Conservation (phyloP, 2,113 vertebrate species). For the Australoheros scitulus region DNA sequence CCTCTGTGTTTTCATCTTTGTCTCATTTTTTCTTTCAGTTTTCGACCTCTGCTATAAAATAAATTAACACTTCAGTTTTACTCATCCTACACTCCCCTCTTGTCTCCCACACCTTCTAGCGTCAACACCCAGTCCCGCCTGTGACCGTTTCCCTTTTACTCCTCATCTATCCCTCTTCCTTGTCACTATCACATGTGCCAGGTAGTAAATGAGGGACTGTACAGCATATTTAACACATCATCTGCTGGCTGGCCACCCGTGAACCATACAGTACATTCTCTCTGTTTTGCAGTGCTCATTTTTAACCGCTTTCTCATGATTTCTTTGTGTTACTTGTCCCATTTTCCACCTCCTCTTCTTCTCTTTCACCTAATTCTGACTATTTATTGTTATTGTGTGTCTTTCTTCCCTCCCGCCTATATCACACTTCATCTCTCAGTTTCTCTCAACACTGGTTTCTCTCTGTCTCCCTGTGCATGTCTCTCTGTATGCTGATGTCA, state of each 20-base stretch:
- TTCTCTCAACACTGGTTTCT: conserved; percentile 40
- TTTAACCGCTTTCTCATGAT: not conserved
- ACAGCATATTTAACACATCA: conserved; percentile 48
- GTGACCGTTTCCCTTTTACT: conserved; percentile 27
- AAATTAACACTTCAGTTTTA: conserved; percentile 11
- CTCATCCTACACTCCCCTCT: conserved; percentile 22
- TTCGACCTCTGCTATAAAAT: not conserved
- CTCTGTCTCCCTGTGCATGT: conserved; percentile 12
- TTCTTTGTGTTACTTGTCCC: not conserved
- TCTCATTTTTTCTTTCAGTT: conserved; percentile 27
- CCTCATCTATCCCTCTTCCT: conserved; percentile 45
- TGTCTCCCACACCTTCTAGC: conserved; percentile 15
- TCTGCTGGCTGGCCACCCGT: conserved; percentile 42
- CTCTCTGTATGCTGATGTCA: conserved; percentile 62
- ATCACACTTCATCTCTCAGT: conserved; percentile 57
- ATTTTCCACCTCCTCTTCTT: not conserved
- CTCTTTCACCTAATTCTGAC: conserved; percentile 38
- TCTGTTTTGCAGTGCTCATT: conserved; percentile 15
- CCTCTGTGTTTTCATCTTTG: conserved; percentile 2
- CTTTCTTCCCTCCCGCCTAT: conserved; percentile 13
- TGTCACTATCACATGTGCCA: conserved; percentile 41
- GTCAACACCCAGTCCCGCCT: conserved; percentile 50
- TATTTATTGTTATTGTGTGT: conserved; percentile 38
- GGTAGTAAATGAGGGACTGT: conserved; percentile 44
- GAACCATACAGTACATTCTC: conserved; percentile 10